These are phyloP conservation scores for Thelaira solivaga DNA, from an alignment of 2,888 invertebrate genomes.

Conservation along the genomic window DNA sequence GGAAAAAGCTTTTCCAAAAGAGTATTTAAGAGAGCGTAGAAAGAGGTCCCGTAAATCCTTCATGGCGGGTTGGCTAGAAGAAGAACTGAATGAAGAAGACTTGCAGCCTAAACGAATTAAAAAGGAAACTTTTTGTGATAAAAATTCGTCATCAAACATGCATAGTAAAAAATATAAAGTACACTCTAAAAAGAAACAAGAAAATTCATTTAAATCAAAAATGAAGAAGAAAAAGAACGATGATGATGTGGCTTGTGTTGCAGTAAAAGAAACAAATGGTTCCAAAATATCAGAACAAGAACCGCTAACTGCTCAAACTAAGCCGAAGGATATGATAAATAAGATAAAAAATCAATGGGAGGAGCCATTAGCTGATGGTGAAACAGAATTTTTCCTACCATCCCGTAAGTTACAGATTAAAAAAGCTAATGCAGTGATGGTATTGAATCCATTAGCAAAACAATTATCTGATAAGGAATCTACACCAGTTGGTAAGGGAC, in stretches of 20 bases:
- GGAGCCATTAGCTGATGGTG: conserved; percentile 76
- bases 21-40: conserved; percentile 67
- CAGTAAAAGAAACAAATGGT: background rate
- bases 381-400: conserved; percentile 74
- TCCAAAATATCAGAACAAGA: conserved; percentile 21
- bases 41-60: conserved; percentile 68
- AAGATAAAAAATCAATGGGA: conserved; percentile 74
- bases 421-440: conserved; percentile 69
- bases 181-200: no score
- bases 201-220: background rate
- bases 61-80: conserved; percentile 70
- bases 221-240: conserved; percentile 9
- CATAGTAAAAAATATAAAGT: conserved; percentile 13
- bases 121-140: background rate
- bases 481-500: conserved; percentile 56
- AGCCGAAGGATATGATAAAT: conserved; percentile 38
- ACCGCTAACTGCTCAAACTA: background rate
- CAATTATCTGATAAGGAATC: conserved; percentile 56
- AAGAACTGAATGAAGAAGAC: conserved; percentile 66
- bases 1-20: conserved; percentile 69
- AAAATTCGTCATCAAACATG: background rate
- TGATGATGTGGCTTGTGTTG: background rate
- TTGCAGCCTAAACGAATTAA: conserved; percentile 26
- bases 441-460: conserved; percentile 64
- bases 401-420: conserved; percentile 71